These are phyloP conservation scores for Lumbricus terrestris DNA, from an alignment of 2,888 invertebrate genomes.

Conservation along the genomic window DNA sequence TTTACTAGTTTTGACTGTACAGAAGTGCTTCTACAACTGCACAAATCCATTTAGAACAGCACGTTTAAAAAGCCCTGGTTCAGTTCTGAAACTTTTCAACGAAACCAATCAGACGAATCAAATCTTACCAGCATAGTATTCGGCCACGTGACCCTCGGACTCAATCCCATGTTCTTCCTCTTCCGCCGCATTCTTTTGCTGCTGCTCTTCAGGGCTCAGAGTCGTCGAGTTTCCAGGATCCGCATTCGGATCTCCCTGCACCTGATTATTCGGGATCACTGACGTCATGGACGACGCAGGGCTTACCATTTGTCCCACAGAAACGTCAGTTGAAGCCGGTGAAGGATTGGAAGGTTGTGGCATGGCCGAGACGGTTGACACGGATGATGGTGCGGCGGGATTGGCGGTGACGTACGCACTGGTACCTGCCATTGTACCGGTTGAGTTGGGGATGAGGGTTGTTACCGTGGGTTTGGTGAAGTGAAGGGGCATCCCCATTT, in stretches of 20 bases:
- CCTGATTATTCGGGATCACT: not conserved
- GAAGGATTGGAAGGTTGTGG: not conserved
- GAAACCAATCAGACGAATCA: too few species aligned
- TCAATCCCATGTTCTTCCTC: not conserved
- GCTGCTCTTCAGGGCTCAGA: too few species aligned
- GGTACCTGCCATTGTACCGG: not conserved
- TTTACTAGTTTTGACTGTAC: too few species aligned
- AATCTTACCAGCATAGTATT: not conserved
- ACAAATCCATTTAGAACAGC: too few species aligned
- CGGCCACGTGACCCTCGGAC: not conserved
- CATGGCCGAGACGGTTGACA: not conserved
- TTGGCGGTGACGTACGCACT: not conserved
- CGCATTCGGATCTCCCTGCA: not conserved
- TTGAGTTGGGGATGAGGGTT: not conserved
- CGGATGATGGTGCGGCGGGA: not conserved
- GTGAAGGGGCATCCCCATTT: not conserved
- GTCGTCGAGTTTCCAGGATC: too few species aligned
- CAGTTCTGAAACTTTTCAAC: too few species aligned
- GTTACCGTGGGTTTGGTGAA: not conserved
- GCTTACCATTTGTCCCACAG: not conserved
- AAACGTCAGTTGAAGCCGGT: not conserved
- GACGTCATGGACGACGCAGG: not conserved
- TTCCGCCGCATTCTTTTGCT: not conserved
- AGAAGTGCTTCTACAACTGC: too few species aligned
- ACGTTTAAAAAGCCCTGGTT: too few species aligned